Conservation (phyloP, 2,113 vertebrate species). For the Ochotona curzoniae region DNA sequence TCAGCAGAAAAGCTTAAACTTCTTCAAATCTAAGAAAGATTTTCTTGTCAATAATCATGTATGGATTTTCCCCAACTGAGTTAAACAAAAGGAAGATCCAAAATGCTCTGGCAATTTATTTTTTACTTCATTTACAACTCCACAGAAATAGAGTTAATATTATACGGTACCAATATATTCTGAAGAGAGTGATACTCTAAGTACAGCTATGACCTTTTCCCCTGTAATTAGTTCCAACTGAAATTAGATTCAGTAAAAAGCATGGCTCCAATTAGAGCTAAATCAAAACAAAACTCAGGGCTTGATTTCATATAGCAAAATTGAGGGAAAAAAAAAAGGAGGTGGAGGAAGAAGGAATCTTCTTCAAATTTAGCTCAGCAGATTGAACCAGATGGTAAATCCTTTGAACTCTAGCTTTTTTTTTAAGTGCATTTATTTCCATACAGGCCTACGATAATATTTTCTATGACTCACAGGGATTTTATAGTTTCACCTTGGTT, state of each 20-base stretch:
- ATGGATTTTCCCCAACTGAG: conserved; percentile 62
- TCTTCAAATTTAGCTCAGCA: conserved; percentile 70
- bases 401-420: conserved; percentile 57
- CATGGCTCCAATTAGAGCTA: conserved; percentile 86
- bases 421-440: conserved; percentile 37
- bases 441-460: conserved; percentile 18
- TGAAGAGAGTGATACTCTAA: conserved; percentile 80
- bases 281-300: conserved; percentile 86
- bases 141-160: conserved; percentile 81
- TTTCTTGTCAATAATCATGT: conserved; percentile 66
- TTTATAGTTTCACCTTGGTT: conserved; percentile 34
- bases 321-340: conserved; percentile 62
- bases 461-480: conserved; percentile 33
- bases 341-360: conserved; percentile 17
- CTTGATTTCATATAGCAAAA: conserved; percentile 79
- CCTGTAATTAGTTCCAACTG: conserved; percentile 87
- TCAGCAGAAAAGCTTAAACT: conserved; percentile 61
- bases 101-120: conserved; percentile 57
- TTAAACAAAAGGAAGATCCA: conserved; percentile 72
- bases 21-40: conserved; percentile 65
- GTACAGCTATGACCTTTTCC: conserved; percentile 87
- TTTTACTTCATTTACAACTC: conserved; percentile 80
- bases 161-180: conserved; percentile 84
- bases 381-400: conserved; percentile 65
- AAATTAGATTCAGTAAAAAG: conserved; percentile 87